Percentiles rank a stretch among this genome's conserved stretches.
These are phyloP conservation scores for Morpho achilles DNA, from an alignment of 2,888 invertebrate species.

Conservation along the genomic window DNA sequence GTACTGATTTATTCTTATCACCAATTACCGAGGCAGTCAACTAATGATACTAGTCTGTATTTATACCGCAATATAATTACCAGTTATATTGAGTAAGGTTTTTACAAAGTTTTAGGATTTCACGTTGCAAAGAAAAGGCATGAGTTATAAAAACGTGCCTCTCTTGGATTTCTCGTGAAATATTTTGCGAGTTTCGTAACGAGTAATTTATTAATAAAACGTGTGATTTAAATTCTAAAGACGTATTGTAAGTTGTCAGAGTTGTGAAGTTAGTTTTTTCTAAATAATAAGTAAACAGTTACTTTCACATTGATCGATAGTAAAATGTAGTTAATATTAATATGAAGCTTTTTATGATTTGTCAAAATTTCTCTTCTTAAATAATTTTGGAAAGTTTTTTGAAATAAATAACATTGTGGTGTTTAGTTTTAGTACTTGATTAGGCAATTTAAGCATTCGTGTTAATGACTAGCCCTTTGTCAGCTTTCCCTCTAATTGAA, in stretches of 20 bases:
- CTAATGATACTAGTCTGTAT: too few relatives aligned
- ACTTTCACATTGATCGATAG: too few relatives aligned
- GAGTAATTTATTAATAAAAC: slow-evolving; percentile 3
- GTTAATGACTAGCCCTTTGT: slow-evolving; percentile 45
- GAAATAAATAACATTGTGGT: slow-evolving; percentile 1
- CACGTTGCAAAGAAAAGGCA: too few relatives aligned
- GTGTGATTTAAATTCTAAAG: not conserved
- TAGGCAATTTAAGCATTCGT: slow-evolving; percentile 15
- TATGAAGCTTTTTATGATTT: not conserved
- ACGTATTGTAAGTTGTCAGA: not conserved
- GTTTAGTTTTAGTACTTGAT: slow-evolving; percentile 9
- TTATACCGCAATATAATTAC: too few relatives aligned
- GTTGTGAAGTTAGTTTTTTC: not conserved
- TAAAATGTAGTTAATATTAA: not conserved
- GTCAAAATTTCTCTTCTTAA: not conserved
- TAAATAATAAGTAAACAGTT: too few relatives aligned
- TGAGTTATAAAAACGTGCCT: too few relatives aligned
- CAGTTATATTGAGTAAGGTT: too few relatives aligned
- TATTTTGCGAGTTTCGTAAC: slow-evolving; percentile 7
- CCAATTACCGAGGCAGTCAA: not conserved
- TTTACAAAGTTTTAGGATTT: too few relatives aligned
- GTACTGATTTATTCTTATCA: slow-evolving; percentile 23
- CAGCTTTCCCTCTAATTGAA: slow-evolving; percentile 73
- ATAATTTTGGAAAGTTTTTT: not conserved
- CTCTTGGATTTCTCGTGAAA: too few relatives aligned